A percentile compares a stretch with the other conserved stretches of the same genome.
Evolutionary conservation across 37 sponge, comb jelly and placozoan genomes (phyloP).

Genomic region (Lycopodina hypogea): DNA sequence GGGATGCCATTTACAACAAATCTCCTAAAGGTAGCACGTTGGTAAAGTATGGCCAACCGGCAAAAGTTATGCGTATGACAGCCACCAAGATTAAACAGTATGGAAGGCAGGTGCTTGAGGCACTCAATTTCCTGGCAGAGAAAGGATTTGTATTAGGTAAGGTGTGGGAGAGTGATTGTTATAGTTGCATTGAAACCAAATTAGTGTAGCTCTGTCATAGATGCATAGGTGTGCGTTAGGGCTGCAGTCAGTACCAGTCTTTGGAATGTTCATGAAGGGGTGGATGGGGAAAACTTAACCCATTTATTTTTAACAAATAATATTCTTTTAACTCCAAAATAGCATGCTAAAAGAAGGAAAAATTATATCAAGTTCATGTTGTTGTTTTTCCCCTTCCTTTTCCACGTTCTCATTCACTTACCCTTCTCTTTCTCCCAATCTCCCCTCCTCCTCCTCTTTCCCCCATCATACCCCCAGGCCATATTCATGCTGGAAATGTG

Average conservation of each 20-base stretch:
- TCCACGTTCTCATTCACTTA: too few species aligned
- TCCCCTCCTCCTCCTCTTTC: background rate
- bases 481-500: constrained; percentile 81
- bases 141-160: constrained; percentile 81
- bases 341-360: too few species aligned
- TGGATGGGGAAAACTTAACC: too few species aligned
- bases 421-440: too few species aligned
- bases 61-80: background rate
- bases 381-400: too few species aligned
- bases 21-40: constrained; percentile 14
- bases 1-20: constrained; percentile 55
- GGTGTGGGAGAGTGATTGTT: background rate
- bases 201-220: background rate
- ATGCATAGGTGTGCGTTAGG: background rate
- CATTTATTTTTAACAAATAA: too few species aligned
- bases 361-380: too few species aligned
- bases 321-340: too few species aligned
- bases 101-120: constrained; percentile 84
- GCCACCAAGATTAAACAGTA: constrained; percentile 35
- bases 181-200: too few species aligned
- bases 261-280: too few species aligned
- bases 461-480: constrained; percentile 26
- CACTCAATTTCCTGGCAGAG: constrained; percentile 59
- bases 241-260: too few species aligned
- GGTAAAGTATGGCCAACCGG: constrained; percentile 49